A percentile compares a stretch with the other conserved stretches of the same genome.
These are phyloP conservation scores for Bombyx mori DNA, from an alignment of 1,140 invertebrate species.

Conservation along the genomic window DNA sequence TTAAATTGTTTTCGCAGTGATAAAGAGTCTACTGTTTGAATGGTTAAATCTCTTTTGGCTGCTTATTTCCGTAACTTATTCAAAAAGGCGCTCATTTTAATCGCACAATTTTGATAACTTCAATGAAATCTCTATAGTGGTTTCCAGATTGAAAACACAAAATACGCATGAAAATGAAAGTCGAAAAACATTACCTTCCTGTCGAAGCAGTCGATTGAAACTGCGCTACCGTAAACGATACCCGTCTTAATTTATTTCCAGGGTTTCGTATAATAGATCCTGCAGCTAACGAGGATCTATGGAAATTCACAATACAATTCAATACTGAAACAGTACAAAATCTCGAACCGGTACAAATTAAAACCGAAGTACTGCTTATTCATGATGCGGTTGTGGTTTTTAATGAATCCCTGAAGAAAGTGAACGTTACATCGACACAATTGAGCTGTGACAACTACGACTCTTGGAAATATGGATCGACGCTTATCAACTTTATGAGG, in stretches of 20 bases:
- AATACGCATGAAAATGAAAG: too few relatives aligned
- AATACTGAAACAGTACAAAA: conserved; percentile 29
- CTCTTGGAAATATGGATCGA: conserved; percentile 47
- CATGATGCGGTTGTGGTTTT: conserved; percentile 49
- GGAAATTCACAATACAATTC: conserved; percentile 28
- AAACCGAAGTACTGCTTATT: conserved; percentile 40
- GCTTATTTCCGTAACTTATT: too few relatives aligned
- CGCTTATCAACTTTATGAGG: conserved; percentile 56
- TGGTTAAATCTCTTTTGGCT: too few relatives aligned
- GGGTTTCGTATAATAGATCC: conserved; percentile 44
- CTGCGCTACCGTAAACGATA: too few relatives aligned
- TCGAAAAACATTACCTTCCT: too few relatives aligned
- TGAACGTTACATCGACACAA: conserved; percentile 18
- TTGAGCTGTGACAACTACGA: conserved; percentile 38
- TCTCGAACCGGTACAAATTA: conserved; percentile 29
- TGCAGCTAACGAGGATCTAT: conserved; percentile 26
- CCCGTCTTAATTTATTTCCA: conserved; percentile 13
- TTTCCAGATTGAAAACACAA: too few relatives aligned
- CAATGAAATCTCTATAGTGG: too few relatives aligned
- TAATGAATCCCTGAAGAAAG: conserved; percentile 32
- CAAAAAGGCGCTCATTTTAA: too few relatives aligned
- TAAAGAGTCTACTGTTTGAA: too few relatives aligned
- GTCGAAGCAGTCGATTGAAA: too few relatives aligned
- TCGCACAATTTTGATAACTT: too few relatives aligned
- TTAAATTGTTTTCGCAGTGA: too few relatives aligned